Evolutionary conservation across 2,888 invertebrate species (phyloP).

Genomic region (Acronicta aceris): DNA sequence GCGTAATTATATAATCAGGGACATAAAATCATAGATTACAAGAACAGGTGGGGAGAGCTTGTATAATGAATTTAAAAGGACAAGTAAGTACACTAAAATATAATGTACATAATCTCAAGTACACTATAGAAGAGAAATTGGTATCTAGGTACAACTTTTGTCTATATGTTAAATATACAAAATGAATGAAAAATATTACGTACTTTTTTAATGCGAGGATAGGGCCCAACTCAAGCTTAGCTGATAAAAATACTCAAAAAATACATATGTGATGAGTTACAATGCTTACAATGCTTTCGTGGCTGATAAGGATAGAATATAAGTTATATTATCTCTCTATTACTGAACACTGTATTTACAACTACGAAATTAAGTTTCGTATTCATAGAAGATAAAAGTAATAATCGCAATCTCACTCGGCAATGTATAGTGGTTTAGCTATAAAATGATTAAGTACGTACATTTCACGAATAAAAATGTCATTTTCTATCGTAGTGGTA

Average conservation of each 20-base stretch:
- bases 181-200: constrained; percentile 14
- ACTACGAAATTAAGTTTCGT: constrained; percentile 13
- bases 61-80: no score
- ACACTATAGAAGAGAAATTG: neutral
- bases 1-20: no score
- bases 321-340: constrained; percentile 79
- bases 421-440: constrained; percentile 16
- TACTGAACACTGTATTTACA: constrained; percentile 42
- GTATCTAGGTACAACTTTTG: constrained; percentile 12
- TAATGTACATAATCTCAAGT: constrained; percentile 9
- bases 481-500: constrained; percentile 45
- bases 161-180: constrained; percentile 7
- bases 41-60: no score
- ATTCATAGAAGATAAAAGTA: constrained; percentile 12
- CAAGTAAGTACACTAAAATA: neutral
- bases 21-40: no score
- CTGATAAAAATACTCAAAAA: constrained; percentile 79
- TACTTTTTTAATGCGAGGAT: constrained; percentile 60
- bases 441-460: constrained; percentile 9
- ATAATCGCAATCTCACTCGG: neutral
- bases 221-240: constrained; percentile 70
- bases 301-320: constrained; percentile 80
- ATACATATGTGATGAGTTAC: constrained; percentile 73
- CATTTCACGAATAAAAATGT: constrained; percentile 15
- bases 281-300: constrained; percentile 84